Base-by-base conservation (phyloP, 2,888 invertebrate genomes). In the Acleris cristana region DNA sequence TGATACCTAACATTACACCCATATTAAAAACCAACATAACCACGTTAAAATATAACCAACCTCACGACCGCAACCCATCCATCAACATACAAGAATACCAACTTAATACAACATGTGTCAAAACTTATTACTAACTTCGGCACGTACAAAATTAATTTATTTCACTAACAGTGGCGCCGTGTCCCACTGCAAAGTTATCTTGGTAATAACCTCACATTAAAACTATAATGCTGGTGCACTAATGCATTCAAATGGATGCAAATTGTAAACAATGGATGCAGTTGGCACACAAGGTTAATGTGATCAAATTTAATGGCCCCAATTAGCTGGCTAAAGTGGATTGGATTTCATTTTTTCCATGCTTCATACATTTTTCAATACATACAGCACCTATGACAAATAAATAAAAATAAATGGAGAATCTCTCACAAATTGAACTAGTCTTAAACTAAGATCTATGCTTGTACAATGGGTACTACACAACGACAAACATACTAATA, bases 221-320 rank as follows among this genome's bases (percentile, higher is more conserved):
- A 56, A 64, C 34, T 58, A 65, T 68, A 40, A 64, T 52, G 63
- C 51, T 21, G 44, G 8, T 63, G 62, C 48, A 55, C 56, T 68
- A 79, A 82, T 77, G 69, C 76, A 82, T 82, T 80, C 76, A 80
- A 81, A 80, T 79, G 71, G 73, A 74, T 73, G 74, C 72, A 72
- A 74, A 73, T 71, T 66, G 51, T 52, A 52, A 72, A 78, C 76
- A 78, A 75, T 76, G 74, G 71, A 71, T 72, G 73, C 69, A 71
- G 72, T 63, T 67, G 75, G 76, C 73, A 64, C 56, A 69, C 75
- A 77, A 78, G 78, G 78, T 71, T 74, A 57, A 72, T 71, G 68
- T 73, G 74, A 75, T 76, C 73, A 72, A 70, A 53, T 45, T 57
- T 66, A 61, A 61, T 62, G 56, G 7, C 16, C 23, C 40, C 51